phyloP scores from a whole-genome alignment of 1,140 invertebrate genomes.

The Tetranychus cinnabarinus region DNA sequence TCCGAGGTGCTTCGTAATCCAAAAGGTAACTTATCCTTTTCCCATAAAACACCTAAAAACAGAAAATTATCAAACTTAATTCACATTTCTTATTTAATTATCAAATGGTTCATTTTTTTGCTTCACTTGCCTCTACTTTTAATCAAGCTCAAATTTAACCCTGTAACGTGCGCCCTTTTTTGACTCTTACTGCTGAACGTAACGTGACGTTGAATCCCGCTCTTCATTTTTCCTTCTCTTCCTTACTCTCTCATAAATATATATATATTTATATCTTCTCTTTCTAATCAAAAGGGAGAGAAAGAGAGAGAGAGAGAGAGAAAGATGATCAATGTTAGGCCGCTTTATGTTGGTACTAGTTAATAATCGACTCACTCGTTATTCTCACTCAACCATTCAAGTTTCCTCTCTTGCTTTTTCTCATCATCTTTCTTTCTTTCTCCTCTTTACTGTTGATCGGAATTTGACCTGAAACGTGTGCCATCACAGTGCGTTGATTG shows the following conservation, averaged over 20 bases:
- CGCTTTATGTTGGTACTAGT: no score
- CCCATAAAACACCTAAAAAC: no score
- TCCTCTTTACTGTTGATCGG: neutral
- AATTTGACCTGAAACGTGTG: no score
- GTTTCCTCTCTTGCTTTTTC: neutral
- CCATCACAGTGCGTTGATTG: no score
- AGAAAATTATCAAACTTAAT: neutral
- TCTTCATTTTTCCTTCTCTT: neutral
- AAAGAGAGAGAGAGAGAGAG: neutral
- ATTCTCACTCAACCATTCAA: neutral
- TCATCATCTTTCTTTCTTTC: neutral
- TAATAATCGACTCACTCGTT: no score
- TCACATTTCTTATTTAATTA: no score
- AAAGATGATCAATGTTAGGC: neutral
- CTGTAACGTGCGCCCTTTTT: no score
- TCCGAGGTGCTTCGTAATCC: conserved; percentile 33
- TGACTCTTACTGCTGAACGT: no score
- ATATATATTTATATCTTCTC: neutral
- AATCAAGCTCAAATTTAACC: no score
- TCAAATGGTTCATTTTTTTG: no score
- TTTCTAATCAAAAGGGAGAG: neutral
- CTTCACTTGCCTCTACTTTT: no score
- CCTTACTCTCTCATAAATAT: neutral
- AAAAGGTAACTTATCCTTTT: conserved; percentile 24
- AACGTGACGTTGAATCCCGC: neutral